These are phyloP conservation scores for Catagonus wagneri DNA, from an alignment of 2,113 vertebrate genomes.

Conservation along the genomic window DNA sequence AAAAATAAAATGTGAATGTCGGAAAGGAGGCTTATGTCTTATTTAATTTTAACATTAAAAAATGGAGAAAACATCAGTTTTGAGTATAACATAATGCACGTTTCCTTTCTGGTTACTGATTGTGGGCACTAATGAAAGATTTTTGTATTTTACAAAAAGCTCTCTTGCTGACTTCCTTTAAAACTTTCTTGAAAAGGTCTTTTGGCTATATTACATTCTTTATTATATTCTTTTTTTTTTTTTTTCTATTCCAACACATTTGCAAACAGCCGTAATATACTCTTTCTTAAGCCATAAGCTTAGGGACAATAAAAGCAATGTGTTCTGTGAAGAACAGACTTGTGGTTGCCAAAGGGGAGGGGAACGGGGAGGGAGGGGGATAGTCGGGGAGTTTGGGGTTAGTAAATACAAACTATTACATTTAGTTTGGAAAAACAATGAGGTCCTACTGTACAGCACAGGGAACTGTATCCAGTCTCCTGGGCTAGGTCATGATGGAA, in stretches of 20 bases:
- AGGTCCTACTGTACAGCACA: too few species aligned
- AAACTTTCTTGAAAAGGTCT: not conserved
- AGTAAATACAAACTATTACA: too few species aligned
- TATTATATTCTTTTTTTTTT: not conserved
- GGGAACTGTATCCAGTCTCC: too few species aligned
- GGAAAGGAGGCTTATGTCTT: not conserved
- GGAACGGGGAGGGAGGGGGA: too few species aligned
- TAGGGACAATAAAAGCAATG: not conserved
- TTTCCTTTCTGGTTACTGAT: not conserved
- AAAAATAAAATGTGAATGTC: not conserved
- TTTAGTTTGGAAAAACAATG: too few species aligned
- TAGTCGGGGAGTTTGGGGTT: too few species aligned
- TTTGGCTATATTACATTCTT: not conserved
- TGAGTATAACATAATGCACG: not conserved
- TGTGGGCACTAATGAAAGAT: not conserved
- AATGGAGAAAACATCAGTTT: not conserved
- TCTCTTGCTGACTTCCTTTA: not conserved
- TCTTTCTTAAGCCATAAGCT: not conserved
- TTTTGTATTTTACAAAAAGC: not conserved
- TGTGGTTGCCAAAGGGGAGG: too few species aligned
- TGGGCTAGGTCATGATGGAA: too few species aligned
- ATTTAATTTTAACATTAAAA: slow-evolving; percentile 17
- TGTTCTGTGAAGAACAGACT: not conserved
- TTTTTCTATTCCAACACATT: not conserved
- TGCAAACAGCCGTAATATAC: not conserved